Evolutionary conservation across 2,113 vertebrate genomes (phyloP).

Genomic region (Gracilinanus agilis): DNA sequence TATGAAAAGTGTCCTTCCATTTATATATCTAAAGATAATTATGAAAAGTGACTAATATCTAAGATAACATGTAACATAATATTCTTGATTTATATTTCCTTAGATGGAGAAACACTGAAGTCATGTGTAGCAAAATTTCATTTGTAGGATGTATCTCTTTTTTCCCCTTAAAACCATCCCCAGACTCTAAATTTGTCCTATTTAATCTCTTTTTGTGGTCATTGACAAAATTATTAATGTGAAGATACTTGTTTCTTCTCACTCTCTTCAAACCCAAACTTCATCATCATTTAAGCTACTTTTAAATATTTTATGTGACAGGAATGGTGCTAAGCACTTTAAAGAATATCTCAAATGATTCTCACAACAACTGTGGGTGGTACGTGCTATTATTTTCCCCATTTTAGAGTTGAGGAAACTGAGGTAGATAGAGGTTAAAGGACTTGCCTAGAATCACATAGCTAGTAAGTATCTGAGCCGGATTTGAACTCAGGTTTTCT

Average conservation of each 20-base stretch:
- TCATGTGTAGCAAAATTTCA: neutral
- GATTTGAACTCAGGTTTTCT: neutral
- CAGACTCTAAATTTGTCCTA: too few relatives aligned
- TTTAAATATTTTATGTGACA: too few relatives aligned
- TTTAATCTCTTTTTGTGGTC: too few relatives aligned
- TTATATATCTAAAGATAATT: neutral
- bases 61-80: neutral
- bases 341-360: too few relatives aligned
- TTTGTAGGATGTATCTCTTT: neutral
- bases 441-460: neutral
- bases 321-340: too few relatives aligned
- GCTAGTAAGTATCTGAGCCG: neutral
- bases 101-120: neutral
- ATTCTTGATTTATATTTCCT: neutral
- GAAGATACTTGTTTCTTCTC: too few relatives aligned
- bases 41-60: neutral
- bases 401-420: neutral
- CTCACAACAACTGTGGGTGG: too few relatives aligned
- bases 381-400: neutral
- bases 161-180: too few relatives aligned
- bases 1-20: neutral
- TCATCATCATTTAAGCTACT: too few relatives aligned
- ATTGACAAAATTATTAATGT: too few relatives aligned
- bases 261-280: too few relatives aligned
- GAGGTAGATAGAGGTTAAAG: neutral